Conservation (phyloP, 2,113 vertebrate genomes). For the Ardeotis arabs region DNA sequence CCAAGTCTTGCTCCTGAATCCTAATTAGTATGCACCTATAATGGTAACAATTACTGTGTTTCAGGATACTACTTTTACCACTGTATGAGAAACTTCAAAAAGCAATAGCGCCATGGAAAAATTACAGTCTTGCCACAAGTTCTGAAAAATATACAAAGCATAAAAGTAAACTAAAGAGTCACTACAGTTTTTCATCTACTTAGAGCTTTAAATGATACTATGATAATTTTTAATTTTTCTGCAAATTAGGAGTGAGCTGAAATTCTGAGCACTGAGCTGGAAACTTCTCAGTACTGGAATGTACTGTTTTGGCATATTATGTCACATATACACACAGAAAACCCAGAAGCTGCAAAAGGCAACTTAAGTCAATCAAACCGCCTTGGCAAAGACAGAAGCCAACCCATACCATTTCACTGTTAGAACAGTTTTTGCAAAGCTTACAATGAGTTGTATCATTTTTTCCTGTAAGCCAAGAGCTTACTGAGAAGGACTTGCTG, state of each 20-base stretch:
- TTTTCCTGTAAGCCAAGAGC: not conserved
- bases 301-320: not conserved
- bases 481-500: not conserved
- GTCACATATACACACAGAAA: not conserved
- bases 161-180: not conserved
- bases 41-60: not conserved
- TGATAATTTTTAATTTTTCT: not conserved
- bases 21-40: not conserved
- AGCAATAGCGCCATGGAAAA: not conserved
- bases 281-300: not conserved
- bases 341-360: not conserved
- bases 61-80: not conserved
- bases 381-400: not conserved
- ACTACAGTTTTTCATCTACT: not conserved
- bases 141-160: not conserved
- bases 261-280: not conserved
- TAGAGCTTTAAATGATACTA: not conserved
- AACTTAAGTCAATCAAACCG: not conserved
- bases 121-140: not conserved
- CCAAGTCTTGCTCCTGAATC: not conserved
- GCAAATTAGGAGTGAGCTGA: not conserved
- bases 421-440: not conserved
- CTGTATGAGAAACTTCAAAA: not conserved
- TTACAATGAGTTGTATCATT: not conserved
- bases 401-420: rapidly evolving